Evolutionary conservation across 2,888 invertebrate genomes (phyloP).

Genomic region (Stenodera caucasica): DNA sequence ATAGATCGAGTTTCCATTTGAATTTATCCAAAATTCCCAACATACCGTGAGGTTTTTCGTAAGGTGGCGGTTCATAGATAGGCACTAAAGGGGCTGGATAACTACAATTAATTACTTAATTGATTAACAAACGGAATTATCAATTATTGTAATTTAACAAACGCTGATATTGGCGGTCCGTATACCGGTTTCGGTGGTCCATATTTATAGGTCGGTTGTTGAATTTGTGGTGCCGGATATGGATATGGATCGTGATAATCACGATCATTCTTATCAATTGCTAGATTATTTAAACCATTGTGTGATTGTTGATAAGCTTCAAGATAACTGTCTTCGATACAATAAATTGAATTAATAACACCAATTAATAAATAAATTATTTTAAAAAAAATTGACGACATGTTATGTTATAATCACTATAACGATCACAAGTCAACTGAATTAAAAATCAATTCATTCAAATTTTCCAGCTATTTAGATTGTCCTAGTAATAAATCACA

Average conservation of each 20-base stretch:
- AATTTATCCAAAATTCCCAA: slow-evolving; percentile 67
- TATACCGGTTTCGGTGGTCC: slow-evolving; percentile 51
- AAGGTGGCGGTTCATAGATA: slow-evolving; percentile 42
- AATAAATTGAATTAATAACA: not conserved
- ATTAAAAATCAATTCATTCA: slow-evolving; percentile 11
- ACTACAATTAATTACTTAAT: slow-evolving; percentile 15
- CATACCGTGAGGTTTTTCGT: slow-evolving; percentile 60
- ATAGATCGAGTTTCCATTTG: slow-evolving; percentile 69
- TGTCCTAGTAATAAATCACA: slow-evolving; percentile 5
- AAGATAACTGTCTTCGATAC: slow-evolving; percentile 62
- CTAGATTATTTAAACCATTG: slow-evolving; percentile 57
- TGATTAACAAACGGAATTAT: not conserved
- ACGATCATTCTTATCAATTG: slow-evolving; percentile 57
- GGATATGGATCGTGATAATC: slow-evolving; percentile 55
- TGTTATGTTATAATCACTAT: slow-evolving; percentile 6
- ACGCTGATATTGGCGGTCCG: slow-evolving; percentile 31
- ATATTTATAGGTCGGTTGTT: slow-evolving; percentile 44
- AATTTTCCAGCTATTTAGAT: too few relatives aligned
- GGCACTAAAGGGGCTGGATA: slow-evolving; percentile 24
- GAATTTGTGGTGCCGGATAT: slow-evolving; percentile 40
- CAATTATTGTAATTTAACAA: not conserved
- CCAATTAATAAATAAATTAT: too few relatives aligned
- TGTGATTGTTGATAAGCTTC: slow-evolving; percentile 66
- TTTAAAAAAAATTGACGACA: not conserved
- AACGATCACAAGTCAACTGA: not conserved